Conservation (phyloP, 2,888 invertebrate genomes). For the Drosophila greeni region DNA sequence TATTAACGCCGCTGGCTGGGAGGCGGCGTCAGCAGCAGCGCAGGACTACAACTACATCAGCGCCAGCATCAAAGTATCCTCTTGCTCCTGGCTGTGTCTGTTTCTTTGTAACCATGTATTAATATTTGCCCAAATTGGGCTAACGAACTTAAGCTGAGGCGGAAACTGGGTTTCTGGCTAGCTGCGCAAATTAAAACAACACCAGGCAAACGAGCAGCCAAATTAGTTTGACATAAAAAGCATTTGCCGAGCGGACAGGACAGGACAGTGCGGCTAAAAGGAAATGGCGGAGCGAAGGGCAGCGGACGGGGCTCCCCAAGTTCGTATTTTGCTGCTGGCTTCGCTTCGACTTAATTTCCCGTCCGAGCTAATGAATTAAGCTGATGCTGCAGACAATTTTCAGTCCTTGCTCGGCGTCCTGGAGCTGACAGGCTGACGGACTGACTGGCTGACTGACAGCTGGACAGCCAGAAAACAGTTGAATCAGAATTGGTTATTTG, state of each 20-base stretch:
- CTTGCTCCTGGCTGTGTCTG: constrained; percentile 37
- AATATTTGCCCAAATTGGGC: constrained; percentile 71
- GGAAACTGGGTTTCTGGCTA: constrained; percentile 38
- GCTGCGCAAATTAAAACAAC: constrained; percentile 67
- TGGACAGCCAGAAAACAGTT: constrained; percentile 33
- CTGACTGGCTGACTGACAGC: constrained; percentile 2
- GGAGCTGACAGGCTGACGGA: constrained; percentile 34
- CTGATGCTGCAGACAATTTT: constrained; percentile 59
- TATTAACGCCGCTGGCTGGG: constrained; percentile 44
- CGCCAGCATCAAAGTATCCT: constrained; percentile 6
- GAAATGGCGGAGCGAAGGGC: constrained; percentile 5
- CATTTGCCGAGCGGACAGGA: constrained; percentile 37
- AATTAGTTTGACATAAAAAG: constrained; percentile 73
- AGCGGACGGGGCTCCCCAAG: constrained; percentile 4
- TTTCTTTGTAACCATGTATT: constrained; percentile 68
- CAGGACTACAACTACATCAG: constrained; percentile 37
- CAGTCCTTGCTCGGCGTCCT: constrained; percentile 48
- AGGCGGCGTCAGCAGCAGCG: constrained; percentile 18
- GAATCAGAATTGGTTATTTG: constrained; percentile 66
- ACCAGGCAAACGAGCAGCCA: constrained; percentile 69
- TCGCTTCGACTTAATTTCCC: constrained; percentile 27
- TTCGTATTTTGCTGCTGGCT: constrained; percentile 12
- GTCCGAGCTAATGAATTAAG: constrained; percentile 65
- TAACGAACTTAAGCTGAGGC: constrained; percentile 68
- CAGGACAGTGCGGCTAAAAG: constrained; percentile 23